Evolutionary conservation across 2,797 vertebrate genomes (phyloP).

Genomic region (Ceryle rudis): DNA sequence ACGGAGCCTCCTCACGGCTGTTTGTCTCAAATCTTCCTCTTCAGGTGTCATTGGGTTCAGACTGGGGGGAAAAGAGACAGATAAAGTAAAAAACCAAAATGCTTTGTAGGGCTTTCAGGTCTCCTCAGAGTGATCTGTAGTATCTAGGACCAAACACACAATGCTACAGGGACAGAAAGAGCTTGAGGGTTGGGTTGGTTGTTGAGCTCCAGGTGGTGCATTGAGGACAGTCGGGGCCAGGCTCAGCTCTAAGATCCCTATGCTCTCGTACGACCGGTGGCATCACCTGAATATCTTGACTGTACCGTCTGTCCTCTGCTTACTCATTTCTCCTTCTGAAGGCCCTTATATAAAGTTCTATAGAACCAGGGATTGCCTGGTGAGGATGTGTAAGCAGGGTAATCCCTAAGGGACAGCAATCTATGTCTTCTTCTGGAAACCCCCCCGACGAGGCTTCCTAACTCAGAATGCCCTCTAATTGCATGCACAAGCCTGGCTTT

Average conservation of each 20-base stretch:
- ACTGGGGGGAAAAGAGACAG: neutral
- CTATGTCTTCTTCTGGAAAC: neutral
- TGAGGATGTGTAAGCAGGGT: neutral
- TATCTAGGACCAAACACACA: accelerated
- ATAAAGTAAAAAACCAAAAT: neutral
- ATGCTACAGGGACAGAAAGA: neutral
- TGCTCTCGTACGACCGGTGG: accelerated
- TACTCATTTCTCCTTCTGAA: neutral
- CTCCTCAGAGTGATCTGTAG: neutral
- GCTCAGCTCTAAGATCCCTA: neutral
- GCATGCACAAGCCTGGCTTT: neutral
- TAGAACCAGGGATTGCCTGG: neutral
- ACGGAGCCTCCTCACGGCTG: neutral
- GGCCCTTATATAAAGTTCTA: neutral
- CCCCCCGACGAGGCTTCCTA: neutral
- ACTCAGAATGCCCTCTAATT: neutral
- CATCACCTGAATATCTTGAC: neutral
- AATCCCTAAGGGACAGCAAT: neutral
- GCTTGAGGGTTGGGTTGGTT: neutral
- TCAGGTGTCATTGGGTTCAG: neutral
- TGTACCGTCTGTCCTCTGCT: accelerated
- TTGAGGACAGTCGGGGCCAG: neutral
- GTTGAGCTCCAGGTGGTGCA: neutral
- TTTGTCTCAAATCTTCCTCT: neutral
- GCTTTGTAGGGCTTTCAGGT: neutral